phyloP scores from a whole-genome alignment of 1,140 invertebrate genomes.

The Lasaia peninsularis region DNA sequence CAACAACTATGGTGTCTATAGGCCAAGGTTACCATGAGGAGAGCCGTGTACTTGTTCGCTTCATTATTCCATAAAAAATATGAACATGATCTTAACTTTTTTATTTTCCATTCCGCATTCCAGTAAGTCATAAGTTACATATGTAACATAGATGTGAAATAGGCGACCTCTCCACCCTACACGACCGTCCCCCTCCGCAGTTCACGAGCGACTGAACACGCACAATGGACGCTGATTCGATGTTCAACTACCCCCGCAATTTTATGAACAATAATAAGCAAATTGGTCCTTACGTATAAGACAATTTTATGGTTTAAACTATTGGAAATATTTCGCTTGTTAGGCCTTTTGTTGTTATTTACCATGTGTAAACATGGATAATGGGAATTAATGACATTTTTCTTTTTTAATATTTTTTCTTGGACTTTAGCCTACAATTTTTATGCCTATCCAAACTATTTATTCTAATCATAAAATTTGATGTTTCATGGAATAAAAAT shows the following conservation, averaged over 20 bases:
- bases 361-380: slow-evolving; percentile 1
- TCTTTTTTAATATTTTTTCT: too few relatives aligned
- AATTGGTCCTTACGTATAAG: slow-evolving; percentile 23
- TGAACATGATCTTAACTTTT: too few relatives aligned
- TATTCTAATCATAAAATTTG: too few relatives aligned
- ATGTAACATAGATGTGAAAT: slow-evolving; percentile 4
- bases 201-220: slow-evolving; percentile 19
- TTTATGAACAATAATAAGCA: slow-evolving; percentile 14
- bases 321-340: slow-evolving; percentile 24
- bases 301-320: slow-evolving; percentile 25
- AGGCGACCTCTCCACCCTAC: slow-evolving; percentile 18
- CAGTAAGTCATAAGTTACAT: too few relatives aligned
- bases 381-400: background rate
- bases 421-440: too few relatives aligned
- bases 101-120: too few relatives aligned
- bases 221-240: slow-evolving; percentile 24
- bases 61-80: too few relatives aligned
- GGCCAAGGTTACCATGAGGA: too few relatives aligned
- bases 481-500: too few relatives aligned
- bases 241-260: slow-evolving; percentile 20
- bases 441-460: too few relatives aligned
- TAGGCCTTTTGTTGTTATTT: slow-evolving; percentile 20
- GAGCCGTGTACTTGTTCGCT: too few relatives aligned
- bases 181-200: slow-evolving; percentile 19
- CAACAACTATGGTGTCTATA: too few relatives aligned